Evolutionary conservation across 2,797 vertebrate genomes (phyloP).

Genomic region (Lemur catta): DNA sequence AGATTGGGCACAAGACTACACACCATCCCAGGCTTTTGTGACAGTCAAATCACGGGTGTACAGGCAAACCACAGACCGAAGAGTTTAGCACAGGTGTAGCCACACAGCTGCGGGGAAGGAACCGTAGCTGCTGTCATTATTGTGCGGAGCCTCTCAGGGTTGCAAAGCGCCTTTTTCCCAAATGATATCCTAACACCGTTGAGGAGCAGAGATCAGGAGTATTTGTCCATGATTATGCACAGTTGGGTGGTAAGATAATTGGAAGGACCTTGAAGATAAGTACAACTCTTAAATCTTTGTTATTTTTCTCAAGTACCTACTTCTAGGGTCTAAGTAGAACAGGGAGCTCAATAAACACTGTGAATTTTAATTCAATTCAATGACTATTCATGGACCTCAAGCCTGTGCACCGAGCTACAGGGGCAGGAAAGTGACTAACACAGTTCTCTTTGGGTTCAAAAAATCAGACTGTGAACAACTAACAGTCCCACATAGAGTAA

Average conservation of each 20-base stretch:
- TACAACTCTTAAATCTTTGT: neutral
- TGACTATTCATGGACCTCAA: neutral
- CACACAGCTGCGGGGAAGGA: neutral
- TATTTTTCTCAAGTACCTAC: neutral
- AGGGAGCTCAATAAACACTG: neutral
- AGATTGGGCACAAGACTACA: neutral
- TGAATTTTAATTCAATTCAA: slow-evolving; percentile 1
- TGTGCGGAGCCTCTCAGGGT: neutral
- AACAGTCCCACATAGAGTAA: neutral
- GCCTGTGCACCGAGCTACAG: neutral
- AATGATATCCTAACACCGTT: neutral
- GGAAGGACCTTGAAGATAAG: neutral
- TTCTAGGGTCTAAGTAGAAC: neutral
- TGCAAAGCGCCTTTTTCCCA: neutral
- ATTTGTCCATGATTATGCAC: neutral
- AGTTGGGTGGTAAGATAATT: neutral
- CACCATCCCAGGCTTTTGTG: neutral
- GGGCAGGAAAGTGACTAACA: neutral
- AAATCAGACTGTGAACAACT: slow-evolving; percentile 33
- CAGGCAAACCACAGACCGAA: neutral
- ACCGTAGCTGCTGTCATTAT: neutral
- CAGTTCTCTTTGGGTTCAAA: slow-evolving; percentile 31
- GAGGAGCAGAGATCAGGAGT: neutral
- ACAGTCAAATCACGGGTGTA: neutral
- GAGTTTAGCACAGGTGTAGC: too few relatives aligned